Conservation (phyloP, 2,113 vertebrate genomes). For the Etia nguti region DNA sequence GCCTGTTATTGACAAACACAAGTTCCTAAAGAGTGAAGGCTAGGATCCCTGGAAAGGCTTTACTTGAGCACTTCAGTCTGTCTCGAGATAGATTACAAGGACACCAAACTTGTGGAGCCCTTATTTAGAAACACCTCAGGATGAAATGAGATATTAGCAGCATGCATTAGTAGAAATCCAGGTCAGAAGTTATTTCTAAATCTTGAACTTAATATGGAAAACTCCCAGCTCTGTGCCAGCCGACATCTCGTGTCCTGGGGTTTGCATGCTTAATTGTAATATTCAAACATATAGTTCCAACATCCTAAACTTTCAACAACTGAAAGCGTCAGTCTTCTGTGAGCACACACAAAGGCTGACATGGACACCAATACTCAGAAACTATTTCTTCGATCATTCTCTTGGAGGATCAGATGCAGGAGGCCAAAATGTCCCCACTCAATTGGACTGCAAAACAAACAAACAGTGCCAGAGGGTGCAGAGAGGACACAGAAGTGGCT, state of each 20-base stretch:
- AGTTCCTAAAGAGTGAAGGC: background rate
- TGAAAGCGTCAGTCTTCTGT: background rate
- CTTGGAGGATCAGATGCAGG: background rate
- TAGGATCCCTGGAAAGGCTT: background rate
- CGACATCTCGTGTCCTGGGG: background rate
- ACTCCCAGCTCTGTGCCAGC: conserved; percentile 12
- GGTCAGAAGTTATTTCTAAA: conserved; percentile 40
- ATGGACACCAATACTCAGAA: background rate
- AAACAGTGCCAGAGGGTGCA: background rate
- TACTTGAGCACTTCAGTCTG: background rate
- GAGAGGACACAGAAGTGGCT: background rate
- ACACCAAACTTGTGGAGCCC: background rate
- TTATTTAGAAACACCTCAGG: conserved; percentile 36
- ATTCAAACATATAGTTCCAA: conserved; percentile 7
- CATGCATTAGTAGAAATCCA: conserved; percentile 22
- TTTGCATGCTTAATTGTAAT: background rate
- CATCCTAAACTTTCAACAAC: background rate
- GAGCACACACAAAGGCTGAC: background rate
- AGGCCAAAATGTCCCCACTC: background rate
- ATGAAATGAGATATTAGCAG: conserved; percentile 23
- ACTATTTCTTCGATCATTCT: background rate
- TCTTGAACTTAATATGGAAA: conserved; percentile 28
- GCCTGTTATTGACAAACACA: background rate
- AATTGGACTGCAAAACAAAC: background rate
- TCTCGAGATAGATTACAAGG: background rate